Evolutionary conservation across 2,797 vertebrate species (phyloP), one percentile per base, ranked within the genome.

Genomic region (Glossophaga mutica): DNA sequence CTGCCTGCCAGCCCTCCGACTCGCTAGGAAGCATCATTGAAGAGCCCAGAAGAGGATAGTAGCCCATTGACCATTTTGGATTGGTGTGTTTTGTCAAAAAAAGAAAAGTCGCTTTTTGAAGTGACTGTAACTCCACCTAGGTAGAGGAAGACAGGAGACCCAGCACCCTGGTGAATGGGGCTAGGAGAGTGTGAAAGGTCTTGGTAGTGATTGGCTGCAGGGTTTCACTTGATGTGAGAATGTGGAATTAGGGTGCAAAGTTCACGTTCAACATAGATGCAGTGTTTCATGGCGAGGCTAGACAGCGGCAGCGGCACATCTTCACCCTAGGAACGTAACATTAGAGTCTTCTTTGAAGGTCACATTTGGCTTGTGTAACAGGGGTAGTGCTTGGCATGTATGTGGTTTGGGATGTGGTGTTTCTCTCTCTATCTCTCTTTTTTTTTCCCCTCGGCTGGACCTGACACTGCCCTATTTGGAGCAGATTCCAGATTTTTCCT

Each of bases 1-100:
- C 85, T 78, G 95, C 79, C 95, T 94, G 94, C 94, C 94, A 91
- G 67, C 52, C 88, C 73, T 37, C 73, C 52, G 46, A 55, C 59
- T 57, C 68, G 6, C 42, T 79, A 81, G 55, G 73, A 62, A 9
- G 68, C 62, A 0, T 87, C 1, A 24, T 46, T 71, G 83, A 92
- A 88, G 84, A 74, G 48, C 70, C 88, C 50, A 11, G 48, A 24
- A 92, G 86, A 71, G 74, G 76, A 21, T 67, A 57, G 65, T 57
- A 90, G 59, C 44, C 78, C 48, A 6, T 34, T 84, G 88, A 73
- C 82, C 92, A 9, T 94, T 65, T 95, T 71, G 59, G 52, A 29
- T 52, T 59, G 21, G 74, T 65, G 11, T 79, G 34, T 77, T 86
- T 21, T 68, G 39, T n/a, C 8, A 73, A 26, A 55, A 46, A 39